A percentile compares a stretch with the other conserved stretches of the same genome.
phyloP scores from a whole-genome alignment of 2,888 invertebrate species.

The Acleris holmiana region DNA sequence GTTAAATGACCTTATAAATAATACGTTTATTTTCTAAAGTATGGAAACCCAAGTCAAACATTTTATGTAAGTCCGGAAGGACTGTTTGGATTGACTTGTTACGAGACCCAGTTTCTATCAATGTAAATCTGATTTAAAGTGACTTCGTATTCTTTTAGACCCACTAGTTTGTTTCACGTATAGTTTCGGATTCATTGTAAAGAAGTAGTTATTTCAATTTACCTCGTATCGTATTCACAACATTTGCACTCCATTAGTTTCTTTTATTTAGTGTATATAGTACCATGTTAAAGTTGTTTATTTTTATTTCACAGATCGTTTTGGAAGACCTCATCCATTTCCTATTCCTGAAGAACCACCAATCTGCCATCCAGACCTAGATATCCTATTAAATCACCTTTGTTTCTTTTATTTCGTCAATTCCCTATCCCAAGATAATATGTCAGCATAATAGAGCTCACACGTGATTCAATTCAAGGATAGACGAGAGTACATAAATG shows the following conservation, averaged over 20 bases:
- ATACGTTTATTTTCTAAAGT: too few species aligned
- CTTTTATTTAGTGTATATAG: not conserved
- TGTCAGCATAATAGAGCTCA: too few species aligned
- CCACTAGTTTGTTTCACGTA: not conserved
- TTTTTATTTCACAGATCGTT: constrained; percentile 6
- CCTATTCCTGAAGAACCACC: constrained; percentile 4
- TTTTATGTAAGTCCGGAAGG: too few species aligned
- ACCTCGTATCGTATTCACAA: not conserved
- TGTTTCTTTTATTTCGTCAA: constrained; percentile 4
- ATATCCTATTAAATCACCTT: constrained; percentile 3
- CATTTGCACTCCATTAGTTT: not conserved
- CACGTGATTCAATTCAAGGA: too few species aligned
- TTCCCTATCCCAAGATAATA: not conserved
- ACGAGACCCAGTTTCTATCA: not conserved
- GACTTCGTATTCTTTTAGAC: too few species aligned
- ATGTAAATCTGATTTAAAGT: not conserved
- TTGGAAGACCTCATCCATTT: constrained; percentile 2
- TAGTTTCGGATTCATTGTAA: too few species aligned
- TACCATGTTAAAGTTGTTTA: not conserved
- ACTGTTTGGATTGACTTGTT: too few species aligned
- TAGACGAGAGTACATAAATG: not conserved
- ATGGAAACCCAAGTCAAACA: too few species aligned
- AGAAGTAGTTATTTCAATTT: too few species aligned
- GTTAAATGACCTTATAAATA: too few species aligned
- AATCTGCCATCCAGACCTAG: not conserved